Base-by-base conservation (phyloP, 2,113 vertebrate genomes). In the Argyrosomus japonicus region DNA sequence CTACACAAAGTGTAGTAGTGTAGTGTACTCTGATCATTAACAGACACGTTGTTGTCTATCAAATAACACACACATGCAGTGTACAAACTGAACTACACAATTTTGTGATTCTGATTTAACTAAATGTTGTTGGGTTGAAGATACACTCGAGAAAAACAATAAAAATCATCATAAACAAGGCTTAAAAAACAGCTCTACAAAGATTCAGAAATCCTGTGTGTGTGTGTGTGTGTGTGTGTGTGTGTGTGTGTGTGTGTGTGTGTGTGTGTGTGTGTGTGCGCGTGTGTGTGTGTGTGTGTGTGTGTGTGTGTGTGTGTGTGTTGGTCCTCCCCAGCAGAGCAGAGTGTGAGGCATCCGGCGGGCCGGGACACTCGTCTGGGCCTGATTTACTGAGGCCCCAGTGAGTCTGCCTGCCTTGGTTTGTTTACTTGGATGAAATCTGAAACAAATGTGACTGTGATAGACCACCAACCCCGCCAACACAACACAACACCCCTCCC, bases 331-430 rank as follows among this genome's bases (percentile, higher is more conserved):
- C 69, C 36, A 57, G 53, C 69, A 64, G 68, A 54, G 32, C 61
- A 47, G 74, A 29, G 74, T 75, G n/a, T 64, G 67, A 50, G 77
- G 67, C 36, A 51, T 70, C 76, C 48, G 36, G 58, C 13, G 43
- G 51, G 51, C 86, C 56, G 85, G 84, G 87, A 65, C 64, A 36
- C 43, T 60, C 23, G 84, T 74, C 89, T 87, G 87, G 83, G 73
- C 72, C 82, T 92, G 82, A 90, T 89, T 87, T 86, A 85, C 86
- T 71, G 68, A 79, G 93, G 93, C 90, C 92, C 92, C 93, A 90
- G 89, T 5, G 82, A 77, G 91, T 92, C 93, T 93, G 92, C 75
- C 87, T 75, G 57, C 75, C 58, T 11, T 14, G 58, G 93, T 94
- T 90, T 93, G 86, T 90, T 94, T 88, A 87, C 81, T 79, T 19